Evolutionary conservation across 2,888 invertebrate genomes (phyloP).

Genomic region (Congeria kusceri): DNA sequence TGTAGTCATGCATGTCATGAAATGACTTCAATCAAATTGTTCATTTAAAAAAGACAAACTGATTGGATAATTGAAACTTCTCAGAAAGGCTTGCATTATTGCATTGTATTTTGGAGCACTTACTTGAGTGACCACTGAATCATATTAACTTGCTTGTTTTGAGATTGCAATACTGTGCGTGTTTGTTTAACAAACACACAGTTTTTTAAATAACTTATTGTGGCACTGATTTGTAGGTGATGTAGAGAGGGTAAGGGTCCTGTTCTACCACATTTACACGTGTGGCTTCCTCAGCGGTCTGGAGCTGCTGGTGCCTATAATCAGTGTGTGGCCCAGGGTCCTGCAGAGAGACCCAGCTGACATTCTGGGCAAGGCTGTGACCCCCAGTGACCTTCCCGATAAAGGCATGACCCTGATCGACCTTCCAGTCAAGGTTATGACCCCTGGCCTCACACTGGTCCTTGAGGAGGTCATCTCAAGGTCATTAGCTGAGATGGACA

Average conservation of each 20-base stretch:
- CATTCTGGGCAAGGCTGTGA: constrained; percentile 11
- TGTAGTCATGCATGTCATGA: too few species aligned
- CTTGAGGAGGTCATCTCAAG: constrained; percentile 44
- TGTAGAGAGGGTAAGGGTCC: constrained; percentile 60
- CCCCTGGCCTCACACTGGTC: constrained; percentile 34
- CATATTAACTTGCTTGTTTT: too few species aligned
- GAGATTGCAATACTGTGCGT: too few species aligned
- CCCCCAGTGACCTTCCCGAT: constrained; percentile 3
- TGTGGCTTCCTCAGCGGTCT: constrained; percentile 54
- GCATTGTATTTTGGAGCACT: too few species aligned
- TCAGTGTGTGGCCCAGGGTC: constrained; percentile 70
- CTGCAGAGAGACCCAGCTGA: constrained; percentile 48
- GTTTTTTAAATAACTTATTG: too few species aligned
- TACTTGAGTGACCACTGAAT: too few species aligned
- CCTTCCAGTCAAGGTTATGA: constrained; percentile 17
- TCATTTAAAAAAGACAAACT: too few species aligned
- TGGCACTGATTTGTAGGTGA: constrained; percentile 52
- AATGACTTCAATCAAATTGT: too few species aligned
- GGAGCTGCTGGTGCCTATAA: constrained; percentile 61
- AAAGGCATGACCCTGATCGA: background rate
- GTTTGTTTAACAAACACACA: too few species aligned
- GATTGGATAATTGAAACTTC: too few species aligned
- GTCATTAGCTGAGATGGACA: constrained; percentile 20
- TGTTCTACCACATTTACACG: constrained; percentile 60
- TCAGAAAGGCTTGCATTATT: too few species aligned